Base-by-base conservation (phyloP, 2,888 invertebrate genomes). In the Halictus quadricinctus region DNA sequence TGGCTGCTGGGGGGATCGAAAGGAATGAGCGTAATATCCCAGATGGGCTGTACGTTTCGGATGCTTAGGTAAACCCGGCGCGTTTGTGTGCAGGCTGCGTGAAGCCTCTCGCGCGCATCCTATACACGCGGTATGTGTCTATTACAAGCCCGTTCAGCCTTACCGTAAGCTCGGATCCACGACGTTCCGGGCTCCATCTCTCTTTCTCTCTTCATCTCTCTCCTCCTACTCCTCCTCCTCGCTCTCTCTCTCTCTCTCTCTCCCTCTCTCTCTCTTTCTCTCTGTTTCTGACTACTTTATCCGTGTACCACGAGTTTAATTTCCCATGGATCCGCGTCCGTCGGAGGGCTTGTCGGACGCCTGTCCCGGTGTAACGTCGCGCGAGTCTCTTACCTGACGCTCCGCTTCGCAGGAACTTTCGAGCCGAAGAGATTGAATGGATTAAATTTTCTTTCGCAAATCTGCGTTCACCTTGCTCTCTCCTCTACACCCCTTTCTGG, bases 21-120 rank as follows among this genome's bases (percentile, higher is more conserved):
- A 89, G 85, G 84, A 90, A 88, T 83, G 86, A 88, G 87, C 85
- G 90, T 88, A 91, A 92, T 92, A 92, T 89, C 87, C 84, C 88
- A 88, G 88, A 90, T 91, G 88, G 86, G 85, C 86, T 88, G 84
- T 85, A 85, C 83, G 87, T 91, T 91, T 89, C 81, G 82, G 86
- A 85, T 89, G 88, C 90, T 91, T 91, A 89, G 88, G 89, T 90
- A 90, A 92, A 88, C 89, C 88, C 74, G 76, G 72, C 87, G 82
- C 80, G 86, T 82, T 85, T 86, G 86, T 83, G 86, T 86, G 85
- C 29, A 58, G 80, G 64, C 18, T 81, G 84, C 85, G 85, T 85
- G 86, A 29, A 78, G 73, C 80, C 80, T 72, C 72, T 76, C 72
- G 64, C 72, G 58, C 64, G 72, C 64, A 54, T 76, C 84, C 69